Conservation (phyloP, 2,797 vertebrate species). For the Anabacerthia variegaticeps region DNA sequence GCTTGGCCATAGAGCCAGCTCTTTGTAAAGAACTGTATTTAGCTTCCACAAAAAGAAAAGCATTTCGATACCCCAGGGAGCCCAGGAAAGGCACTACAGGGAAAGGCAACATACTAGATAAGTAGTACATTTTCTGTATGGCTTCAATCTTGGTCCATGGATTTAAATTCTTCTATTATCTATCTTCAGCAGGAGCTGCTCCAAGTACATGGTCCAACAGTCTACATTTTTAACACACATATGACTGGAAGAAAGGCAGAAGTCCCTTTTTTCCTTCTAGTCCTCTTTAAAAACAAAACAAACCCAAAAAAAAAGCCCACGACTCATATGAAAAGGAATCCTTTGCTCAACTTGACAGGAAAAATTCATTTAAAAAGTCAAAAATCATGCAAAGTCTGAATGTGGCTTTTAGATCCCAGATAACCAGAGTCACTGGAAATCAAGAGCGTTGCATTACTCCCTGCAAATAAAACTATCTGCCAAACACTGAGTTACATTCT, state of each 20-base stretch:
- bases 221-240: neutral
- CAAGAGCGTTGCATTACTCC: neutral
- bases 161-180: neutral
- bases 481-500: neutral
- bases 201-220: neutral
- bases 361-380: neutral
- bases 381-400: neutral
- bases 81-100: neutral
- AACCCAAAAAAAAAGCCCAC: too few relatives aligned
- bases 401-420: neutral
- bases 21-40: neutral
- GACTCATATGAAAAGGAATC: neutral
- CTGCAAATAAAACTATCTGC: neutral
- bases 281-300: neutral
- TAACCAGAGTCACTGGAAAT: neutral
- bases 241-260: neutral
- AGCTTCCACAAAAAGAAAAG: neutral
- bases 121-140: neutral
- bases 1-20: neutral
- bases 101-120: neutral
- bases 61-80: neutral
- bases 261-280: neutral
- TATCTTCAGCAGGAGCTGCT: neutral
- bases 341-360: neutral
- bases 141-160: neutral